Evolutionary conservation across 2,113 vertebrate species (phyloP).

Genomic region (Notarius lentiginosus): DNA sequence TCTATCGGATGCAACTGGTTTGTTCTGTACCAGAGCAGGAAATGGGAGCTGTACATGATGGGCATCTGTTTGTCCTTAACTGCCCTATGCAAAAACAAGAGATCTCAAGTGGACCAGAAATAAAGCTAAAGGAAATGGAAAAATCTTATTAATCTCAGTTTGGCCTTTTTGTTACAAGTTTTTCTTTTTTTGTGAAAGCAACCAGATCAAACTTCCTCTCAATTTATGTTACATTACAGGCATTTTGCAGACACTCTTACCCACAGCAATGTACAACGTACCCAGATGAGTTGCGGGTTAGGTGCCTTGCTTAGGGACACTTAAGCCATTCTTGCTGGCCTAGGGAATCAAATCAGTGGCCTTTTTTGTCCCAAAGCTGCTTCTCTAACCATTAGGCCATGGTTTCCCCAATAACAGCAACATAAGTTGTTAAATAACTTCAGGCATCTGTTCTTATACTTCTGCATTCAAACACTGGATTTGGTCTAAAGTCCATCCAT

Average conservation of each 20-base stretch:
- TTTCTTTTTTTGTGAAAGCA: neutral
- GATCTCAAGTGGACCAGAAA: neutral
- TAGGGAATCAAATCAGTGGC: too few relatives aligned
- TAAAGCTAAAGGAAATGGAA: slow-evolving; percentile 11
- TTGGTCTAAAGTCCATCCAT: neutral
- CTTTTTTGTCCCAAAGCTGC: too few relatives aligned
- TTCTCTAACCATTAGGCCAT: too few relatives aligned
- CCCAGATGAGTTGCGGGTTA: too few relatives aligned
- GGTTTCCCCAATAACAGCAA: too few relatives aligned
- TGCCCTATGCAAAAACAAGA: neutral
- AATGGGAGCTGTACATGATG: slow-evolving; percentile 1
- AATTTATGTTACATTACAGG: neutral
- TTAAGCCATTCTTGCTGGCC: too few relatives aligned
- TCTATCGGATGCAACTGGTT: slow-evolving; percentile 4
- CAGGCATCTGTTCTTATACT: neutral
- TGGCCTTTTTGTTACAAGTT: neutral
- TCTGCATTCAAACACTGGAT: neutral
- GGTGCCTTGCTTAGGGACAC: too few relatives aligned
- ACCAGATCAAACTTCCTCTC: neutral
- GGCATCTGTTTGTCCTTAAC: slow-evolving; percentile 8
- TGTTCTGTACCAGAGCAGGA: neutral
- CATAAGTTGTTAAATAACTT: neutral
- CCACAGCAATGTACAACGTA: too few relatives aligned
- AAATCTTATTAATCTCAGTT: neutral
- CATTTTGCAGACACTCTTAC: too few relatives aligned